Percentiles rank a stretch among this genome's conserved stretches.
phyloP scores from a whole-genome alignment of 2,888 invertebrate species.

The Dromius quadrimaculatus region DNA sequence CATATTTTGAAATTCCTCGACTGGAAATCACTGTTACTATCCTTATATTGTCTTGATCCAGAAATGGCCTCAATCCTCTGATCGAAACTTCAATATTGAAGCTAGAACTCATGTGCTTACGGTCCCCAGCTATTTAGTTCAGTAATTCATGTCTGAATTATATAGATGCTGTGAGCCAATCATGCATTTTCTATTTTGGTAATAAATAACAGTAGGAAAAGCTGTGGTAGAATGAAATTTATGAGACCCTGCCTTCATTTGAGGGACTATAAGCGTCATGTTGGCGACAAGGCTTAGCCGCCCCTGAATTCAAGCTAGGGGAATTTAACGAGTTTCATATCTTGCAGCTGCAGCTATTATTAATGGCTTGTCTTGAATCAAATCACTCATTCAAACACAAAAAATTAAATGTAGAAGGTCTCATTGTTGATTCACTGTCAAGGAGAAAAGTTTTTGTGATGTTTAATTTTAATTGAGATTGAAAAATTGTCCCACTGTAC shows the following conservation, averaged over 20 bases:
- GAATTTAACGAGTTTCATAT: background rate
- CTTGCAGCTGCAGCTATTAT: constrained; percentile 18
- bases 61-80: too few relatives aligned
- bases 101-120: too few relatives aligned
- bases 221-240: constrained; percentile 15
- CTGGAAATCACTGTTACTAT: too few relatives aligned
- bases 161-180: too few relatives aligned
- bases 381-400: constrained; percentile 27
- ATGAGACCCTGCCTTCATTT: background rate
- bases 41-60: too few relatives aligned
- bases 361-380: constrained; percentile 25
- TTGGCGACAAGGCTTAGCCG: constrained; percentile 8
- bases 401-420: constrained; percentile 7
- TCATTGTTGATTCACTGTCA: constrained; percentile 17
- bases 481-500: too few relatives aligned
- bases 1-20: too few relatives aligned
- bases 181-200: too few relatives aligned
- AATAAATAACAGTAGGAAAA: too few relatives aligned
- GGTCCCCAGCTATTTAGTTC: too few relatives aligned
- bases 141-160: too few relatives aligned
- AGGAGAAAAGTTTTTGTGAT: background rate
- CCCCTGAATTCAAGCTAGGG: background rate
- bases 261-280: constrained; percentile 8
- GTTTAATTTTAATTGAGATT: constrained; percentile 11
- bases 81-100: too few relatives aligned